A percentile compares a stretch with the other conserved stretches of the same genome.
These are phyloP conservation scores for Typhlichthys subterraneus DNA, from an alignment of 2,797 vertebrate genomes.

Conservation along the genomic window DNA sequence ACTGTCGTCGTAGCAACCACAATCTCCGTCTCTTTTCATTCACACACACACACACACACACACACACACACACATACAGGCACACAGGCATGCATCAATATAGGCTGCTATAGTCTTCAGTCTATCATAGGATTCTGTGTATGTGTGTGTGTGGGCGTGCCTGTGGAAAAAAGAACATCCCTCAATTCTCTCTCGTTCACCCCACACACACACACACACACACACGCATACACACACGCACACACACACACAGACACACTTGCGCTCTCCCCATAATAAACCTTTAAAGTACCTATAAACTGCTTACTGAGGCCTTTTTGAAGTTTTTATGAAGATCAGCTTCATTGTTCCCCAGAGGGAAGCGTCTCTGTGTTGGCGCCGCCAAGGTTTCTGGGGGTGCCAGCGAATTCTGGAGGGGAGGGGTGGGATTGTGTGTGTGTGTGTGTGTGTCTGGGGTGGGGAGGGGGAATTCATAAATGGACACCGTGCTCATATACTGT, in stretches of 20 bases:
- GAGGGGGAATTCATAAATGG: conserved; percentile 12
- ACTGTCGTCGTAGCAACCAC: conserved; percentile 15
- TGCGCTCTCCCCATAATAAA: conserved; percentile 79
- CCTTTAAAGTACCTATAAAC: conserved; percentile 88
- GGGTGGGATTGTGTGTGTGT: conserved; percentile 31
- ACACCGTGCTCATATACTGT: not conserved
- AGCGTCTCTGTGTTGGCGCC: conserved; percentile 83
- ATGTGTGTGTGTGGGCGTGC: conserved; percentile 44
- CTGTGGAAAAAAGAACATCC: not conserved
- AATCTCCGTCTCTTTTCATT: conserved; percentile 19
- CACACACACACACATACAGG: conserved; percentile 4
- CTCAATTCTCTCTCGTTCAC: no score
- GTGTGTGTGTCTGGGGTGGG: conserved; percentile 15
- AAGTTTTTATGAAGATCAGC: conserved; percentile 88
- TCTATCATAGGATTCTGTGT: conserved; percentile 39
- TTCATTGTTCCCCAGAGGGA: conserved; percentile 87
- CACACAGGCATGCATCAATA: not conserved
- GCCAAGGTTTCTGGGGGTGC: conserved; percentile 79
- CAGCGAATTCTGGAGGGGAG: conserved; percentile 69
- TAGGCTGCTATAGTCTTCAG: conserved; percentile 2
- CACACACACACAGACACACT: not conserved
- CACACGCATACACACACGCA: not conserved
- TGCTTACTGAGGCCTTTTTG: conserved; percentile 84
- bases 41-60: not conserved
- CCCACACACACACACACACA: no score